phyloP scores from a whole-genome alignment of 2,797 vertebrate genomes.

The Furcifer pardalis region DNA sequence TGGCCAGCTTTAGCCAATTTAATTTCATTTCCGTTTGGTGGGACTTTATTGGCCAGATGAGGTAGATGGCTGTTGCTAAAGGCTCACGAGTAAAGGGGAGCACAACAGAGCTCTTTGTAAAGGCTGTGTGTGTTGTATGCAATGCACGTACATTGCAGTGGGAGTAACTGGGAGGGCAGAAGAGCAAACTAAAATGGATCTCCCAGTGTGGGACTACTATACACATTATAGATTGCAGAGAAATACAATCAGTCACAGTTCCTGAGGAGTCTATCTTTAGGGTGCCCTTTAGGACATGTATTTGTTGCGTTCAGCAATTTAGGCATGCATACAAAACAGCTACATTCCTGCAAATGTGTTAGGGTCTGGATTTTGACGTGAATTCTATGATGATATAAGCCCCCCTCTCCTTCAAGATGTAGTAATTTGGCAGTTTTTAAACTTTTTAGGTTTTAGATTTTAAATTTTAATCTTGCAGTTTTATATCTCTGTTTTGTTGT shows the following conservation, averaged over 20 bases:
- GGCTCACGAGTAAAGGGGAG: conserved; percentile 2
- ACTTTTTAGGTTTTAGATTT: no score
- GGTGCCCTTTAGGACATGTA: not conserved
- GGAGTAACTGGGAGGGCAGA: not conserved
- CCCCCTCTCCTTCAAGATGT: no score
- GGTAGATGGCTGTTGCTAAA: conserved; percentile 32
- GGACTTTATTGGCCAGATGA: conserved; percentile 31
- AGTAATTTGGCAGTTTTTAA: no score
- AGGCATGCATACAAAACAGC: not conserved
- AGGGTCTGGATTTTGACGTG: no score
- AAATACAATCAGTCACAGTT: not conserved
- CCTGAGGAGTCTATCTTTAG: not conserved
- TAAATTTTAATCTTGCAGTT: no score
- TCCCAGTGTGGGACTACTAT: not conserved
- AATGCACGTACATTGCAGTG: not conserved
- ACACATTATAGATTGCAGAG: not conserved
- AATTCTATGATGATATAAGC: no score
- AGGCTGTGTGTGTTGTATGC: not conserved
- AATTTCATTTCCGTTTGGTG: conserved; percentile 40
- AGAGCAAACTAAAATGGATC: not conserved
- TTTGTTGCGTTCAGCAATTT: not conserved
- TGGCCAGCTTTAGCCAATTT: conserved; percentile 26
- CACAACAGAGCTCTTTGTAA: not conserved
- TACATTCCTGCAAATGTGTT: not conserved
- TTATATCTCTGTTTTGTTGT: no score